Conservation (phyloP, 1,140 invertebrate species). For the Telenomus remus region DNA sequence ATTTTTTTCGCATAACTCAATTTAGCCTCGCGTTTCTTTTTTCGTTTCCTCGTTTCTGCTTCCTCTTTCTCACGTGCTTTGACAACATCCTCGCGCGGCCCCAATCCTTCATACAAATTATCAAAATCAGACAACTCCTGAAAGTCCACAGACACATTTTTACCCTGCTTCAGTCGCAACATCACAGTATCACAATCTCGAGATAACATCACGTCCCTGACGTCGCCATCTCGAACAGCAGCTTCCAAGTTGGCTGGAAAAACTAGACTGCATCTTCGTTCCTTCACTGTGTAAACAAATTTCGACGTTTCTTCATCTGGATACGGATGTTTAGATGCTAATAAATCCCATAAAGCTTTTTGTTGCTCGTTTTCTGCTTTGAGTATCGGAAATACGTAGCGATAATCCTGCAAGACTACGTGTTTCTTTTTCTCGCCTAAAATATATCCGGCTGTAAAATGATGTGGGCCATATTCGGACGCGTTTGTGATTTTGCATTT, state of each 20-base stretch:
- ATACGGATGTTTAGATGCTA: slow-evolving; percentile 78
- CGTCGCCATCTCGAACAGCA: slow-evolving; percentile 84
- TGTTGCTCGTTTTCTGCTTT: slow-evolving; percentile 81
- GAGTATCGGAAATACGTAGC: slow-evolving; percentile 83
- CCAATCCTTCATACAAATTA: slow-evolving; percentile 79
- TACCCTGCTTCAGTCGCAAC: slow-evolving; percentile 83
- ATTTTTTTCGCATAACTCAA: slow-evolving; percentile 81
- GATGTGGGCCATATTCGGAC: slow-evolving; percentile 77
- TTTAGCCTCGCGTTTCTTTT: slow-evolving; percentile 78
- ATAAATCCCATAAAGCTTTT: slow-evolving; percentile 77
- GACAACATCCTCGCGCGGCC: slow-evolving; percentile 78
- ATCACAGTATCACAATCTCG: slow-evolving; percentile 84
- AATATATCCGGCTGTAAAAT: slow-evolving; percentile 76
- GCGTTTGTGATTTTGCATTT: slow-evolving; percentile 82
- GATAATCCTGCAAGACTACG: slow-evolving; percentile 81
- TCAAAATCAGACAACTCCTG: slow-evolving; percentile 79
- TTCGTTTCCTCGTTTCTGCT: slow-evolving; percentile 76
- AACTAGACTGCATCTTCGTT: slow-evolving; percentile 84
- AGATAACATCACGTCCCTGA: slow-evolving; percentile 84
- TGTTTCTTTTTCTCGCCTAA: slow-evolving; percentile 80
- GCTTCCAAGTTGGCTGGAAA: slow-evolving; percentile 84
- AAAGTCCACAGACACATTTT: slow-evolving; percentile 83
- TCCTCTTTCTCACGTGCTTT: slow-evolving; percentile 79
- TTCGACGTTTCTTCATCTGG: slow-evolving; percentile 75
- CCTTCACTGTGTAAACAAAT: slow-evolving; percentile 85